Percentiles rank a stretch among this genome's conserved stretches.
Evolutionary conservation across 1,140 invertebrate genomes (phyloP).

Genomic region (Ladona fulva): DNA sequence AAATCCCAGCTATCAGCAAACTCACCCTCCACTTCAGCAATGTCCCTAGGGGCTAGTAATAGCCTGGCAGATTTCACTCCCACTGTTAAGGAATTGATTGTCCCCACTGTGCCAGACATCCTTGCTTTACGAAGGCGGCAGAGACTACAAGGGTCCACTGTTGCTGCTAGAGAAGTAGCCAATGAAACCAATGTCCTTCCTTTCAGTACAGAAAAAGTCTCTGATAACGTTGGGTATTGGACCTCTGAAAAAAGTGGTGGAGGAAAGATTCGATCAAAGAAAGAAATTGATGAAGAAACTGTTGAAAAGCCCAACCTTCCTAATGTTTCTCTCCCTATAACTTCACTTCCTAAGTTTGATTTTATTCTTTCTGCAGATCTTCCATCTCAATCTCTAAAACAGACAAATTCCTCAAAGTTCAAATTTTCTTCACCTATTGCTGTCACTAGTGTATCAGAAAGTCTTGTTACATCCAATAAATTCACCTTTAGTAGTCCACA

Average conservation of each 20-base stretch:
- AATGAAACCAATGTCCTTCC: not conserved
- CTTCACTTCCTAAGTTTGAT: constrained; percentile 50
- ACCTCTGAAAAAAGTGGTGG: not conserved
- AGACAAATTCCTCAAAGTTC: not conserved
- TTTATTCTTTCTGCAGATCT: constrained; percentile 27
- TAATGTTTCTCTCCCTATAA: constrained; percentile 48
- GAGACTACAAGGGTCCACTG: not conserved
- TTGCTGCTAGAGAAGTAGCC: not conserved
- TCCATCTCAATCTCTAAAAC: not conserved
- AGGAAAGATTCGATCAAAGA: constrained; percentile 17
- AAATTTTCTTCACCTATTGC: not conserved
- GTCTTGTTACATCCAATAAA: not conserved
- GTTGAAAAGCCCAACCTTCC: constrained; percentile 46
- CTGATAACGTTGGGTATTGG: not conserved
- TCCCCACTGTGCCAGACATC: not conserved
- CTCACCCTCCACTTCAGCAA: not conserved
- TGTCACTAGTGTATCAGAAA: not conserved
- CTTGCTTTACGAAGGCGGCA: not conserved
- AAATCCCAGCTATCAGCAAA: not conserved
- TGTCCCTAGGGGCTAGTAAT: not conserved
- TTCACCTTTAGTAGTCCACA: not conserved
- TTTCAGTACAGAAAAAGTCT: not conserved
- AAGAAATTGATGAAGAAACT: constrained; percentile 34
- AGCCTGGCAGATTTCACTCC: not conserved
- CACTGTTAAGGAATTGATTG: not conserved